Percentiles rank a stretch among this genome's conserved stretches.
Conservation (phyloP, 2,113 vertebrate genomes). For the Eclectus roratus region DNA sequence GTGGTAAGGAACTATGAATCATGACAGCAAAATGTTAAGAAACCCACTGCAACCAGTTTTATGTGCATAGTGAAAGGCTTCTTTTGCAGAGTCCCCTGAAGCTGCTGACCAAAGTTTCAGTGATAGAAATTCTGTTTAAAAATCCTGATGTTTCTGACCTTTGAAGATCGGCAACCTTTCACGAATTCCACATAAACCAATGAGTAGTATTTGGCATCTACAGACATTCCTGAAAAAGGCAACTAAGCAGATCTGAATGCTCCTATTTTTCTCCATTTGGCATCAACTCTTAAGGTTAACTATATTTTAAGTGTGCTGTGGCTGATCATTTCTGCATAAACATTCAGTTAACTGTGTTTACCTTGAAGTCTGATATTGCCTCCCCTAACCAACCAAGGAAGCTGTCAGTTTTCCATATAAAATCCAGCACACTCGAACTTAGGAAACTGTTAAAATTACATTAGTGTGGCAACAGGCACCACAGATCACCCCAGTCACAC, state of each 20-base stretch:
- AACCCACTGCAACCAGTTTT: neutral
- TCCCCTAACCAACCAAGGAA: neutral
- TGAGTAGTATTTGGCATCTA: conserved; percentile 15
- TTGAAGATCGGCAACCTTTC: neutral
- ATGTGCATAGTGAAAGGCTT: neutral
- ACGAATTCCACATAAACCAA: neutral
- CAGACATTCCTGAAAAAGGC: conserved; percentile 23
- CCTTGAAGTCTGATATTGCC: neutral
- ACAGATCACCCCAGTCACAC: neutral
- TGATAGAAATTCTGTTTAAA: neutral
- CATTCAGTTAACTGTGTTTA: neutral
- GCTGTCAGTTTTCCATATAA: neutral
- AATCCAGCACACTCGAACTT: neutral
- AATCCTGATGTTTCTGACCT: neutral
- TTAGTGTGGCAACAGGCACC: neutral
- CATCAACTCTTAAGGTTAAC: neutral
- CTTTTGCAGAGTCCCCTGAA: neutral
- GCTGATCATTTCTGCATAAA: conserved; percentile 18
- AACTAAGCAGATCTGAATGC: conserved; percentile 29
- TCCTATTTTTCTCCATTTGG: conserved; percentile 36
- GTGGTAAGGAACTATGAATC: neutral
- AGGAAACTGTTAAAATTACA: neutral
- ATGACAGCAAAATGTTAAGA: neutral
- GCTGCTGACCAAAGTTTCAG: neutral
- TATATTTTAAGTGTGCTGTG: conserved; percentile 13